Evolutionary conservation across 2,797 vertebrate species (phyloP).

Genomic region (Potorous gilbertii): DNA sequence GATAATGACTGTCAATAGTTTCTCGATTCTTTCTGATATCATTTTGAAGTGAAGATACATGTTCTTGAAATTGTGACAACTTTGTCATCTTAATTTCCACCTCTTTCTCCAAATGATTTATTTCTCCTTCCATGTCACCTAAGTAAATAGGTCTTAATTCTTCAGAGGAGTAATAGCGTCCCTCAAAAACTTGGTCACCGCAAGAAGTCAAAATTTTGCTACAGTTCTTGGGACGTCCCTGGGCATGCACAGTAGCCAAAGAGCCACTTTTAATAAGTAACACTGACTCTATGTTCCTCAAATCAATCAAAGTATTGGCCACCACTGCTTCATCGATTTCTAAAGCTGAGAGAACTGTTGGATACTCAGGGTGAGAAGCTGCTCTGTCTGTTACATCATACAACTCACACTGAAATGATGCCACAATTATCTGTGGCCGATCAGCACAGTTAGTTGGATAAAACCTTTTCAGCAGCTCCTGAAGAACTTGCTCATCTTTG

Average conservation of each 20-base stretch:
- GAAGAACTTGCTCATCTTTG: constrained; percentile 90
- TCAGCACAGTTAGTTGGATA: constrained; percentile 75
- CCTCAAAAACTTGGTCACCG: constrained; percentile 86
- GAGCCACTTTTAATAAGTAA: constrained; percentile 92
- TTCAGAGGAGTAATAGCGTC: constrained; percentile 84
- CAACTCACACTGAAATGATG: constrained; percentile 85
- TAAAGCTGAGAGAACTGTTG: constrained; percentile 92
- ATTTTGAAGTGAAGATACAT: constrained; percentile 82
- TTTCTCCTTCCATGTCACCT: background rate
- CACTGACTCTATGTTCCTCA: constrained; percentile 91
- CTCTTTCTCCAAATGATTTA: constrained; percentile 88
- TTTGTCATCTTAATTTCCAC: constrained; percentile 86
- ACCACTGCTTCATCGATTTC: constrained; percentile 93
- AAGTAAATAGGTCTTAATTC: constrained; percentile 69
- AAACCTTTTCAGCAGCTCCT: constrained; percentile 87
- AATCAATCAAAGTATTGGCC: constrained; percentile 96
- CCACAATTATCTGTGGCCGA: constrained; percentile 93
- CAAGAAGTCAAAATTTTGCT: constrained; percentile 86
- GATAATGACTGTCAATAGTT: constrained; percentile 81
- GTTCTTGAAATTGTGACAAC: constrained; percentile 82
- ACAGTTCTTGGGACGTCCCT: constrained; percentile 84
- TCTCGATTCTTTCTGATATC: constrained; percentile 87
- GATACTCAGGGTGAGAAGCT: constrained; percentile 90
- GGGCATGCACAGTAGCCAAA: constrained; percentile 82
- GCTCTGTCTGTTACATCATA: constrained; percentile 91